Conservation (phyloP, 2,888 invertebrate genomes). For the Lithosia quadra region DNA sequence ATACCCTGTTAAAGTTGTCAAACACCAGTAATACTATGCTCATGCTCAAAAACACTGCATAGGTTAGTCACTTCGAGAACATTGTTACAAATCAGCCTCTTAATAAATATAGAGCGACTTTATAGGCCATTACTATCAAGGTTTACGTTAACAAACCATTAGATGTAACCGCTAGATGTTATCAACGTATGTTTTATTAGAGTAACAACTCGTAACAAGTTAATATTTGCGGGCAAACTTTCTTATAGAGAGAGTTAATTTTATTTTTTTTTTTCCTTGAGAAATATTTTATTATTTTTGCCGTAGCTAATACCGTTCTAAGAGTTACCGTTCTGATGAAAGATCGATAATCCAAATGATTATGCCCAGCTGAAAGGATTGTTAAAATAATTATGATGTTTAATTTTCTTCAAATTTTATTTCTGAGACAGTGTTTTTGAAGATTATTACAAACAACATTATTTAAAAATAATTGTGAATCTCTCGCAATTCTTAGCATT, state of each 20-base stretch:
- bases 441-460: not conserved
- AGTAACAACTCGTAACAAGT: not conserved
- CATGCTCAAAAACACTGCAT: too few species aligned
- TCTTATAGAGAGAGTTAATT: not conserved
- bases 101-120: constrained; percentile 11
- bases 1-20: too few species aligned
- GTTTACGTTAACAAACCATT: constrained; percentile 16
- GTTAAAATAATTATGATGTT: not conserved
- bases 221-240: constrained; percentile 6
- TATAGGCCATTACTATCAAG: constrained; percentile 15
- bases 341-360: not conserved
- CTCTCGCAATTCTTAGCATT: not conserved
- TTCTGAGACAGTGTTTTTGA: too few species aligned
- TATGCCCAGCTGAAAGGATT: not conserved
- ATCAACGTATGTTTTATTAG: constrained; percentile 15
- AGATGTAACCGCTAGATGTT: constrained; percentile 9
- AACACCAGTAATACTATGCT: too few species aligned
- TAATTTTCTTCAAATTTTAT: not conserved
- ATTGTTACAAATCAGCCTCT: constrained; percentile 16
- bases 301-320: not conserved
- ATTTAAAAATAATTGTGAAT: not conserved
- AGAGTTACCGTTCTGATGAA: not conserved
- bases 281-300: not conserved
- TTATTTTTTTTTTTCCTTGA: not conserved
- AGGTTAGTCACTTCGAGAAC: constrained; percentile 10